Evolutionary conservation across 2,888 invertebrate species (phyloP).

Genomic region (Tenthredo distinguenda): DNA sequence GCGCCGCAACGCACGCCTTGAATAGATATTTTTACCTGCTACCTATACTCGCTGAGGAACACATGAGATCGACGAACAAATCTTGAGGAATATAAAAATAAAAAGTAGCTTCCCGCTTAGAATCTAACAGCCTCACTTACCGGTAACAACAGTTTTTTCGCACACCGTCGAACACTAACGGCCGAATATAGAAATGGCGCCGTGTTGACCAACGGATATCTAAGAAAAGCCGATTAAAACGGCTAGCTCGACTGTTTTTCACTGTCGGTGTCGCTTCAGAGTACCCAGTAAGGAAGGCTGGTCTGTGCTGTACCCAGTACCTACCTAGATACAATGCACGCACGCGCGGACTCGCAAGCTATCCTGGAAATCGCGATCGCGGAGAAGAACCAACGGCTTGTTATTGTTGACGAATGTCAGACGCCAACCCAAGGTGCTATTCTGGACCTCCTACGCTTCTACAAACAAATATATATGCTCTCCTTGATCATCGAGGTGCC

Average conservation of each 20-base stretch:
- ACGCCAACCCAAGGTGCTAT: neutral
- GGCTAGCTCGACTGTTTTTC: constrained; percentile 69
- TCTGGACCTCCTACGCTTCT: constrained; percentile 40
- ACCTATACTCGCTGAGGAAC: neutral
- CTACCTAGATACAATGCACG: constrained; percentile 31
- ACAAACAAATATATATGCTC: neutral
- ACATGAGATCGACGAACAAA: constrained; percentile 30
- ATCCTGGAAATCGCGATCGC: constrained; percentile 9
- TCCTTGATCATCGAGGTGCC: neutral
- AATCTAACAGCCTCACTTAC: constrained; percentile 51
- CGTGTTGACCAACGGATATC: constrained; percentile 56
- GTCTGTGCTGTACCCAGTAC: constrained; percentile 37
- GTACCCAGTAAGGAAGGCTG: constrained; percentile 66
- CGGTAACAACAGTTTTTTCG: constrained; percentile 50
- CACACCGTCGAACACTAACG: constrained; percentile 64
- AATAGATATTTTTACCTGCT: constrained; percentile 7
- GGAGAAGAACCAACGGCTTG: constrained; percentile 31
- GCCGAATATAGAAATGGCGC: constrained; percentile 67
- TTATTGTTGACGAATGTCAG: constrained; percentile 36
- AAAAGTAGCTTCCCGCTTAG: constrained; percentile 14
- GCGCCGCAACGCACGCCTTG: constrained; percentile 34
- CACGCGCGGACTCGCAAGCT: neutral
- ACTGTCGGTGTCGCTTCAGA: constrained; percentile 67
- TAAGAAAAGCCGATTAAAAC: constrained; percentile 68
- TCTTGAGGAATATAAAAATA: neutral